These are phyloP conservation scores for Intellagama lesueurii DNA, from an alignment of 2,797 vertebrate genomes.

Conservation along the genomic window DNA sequence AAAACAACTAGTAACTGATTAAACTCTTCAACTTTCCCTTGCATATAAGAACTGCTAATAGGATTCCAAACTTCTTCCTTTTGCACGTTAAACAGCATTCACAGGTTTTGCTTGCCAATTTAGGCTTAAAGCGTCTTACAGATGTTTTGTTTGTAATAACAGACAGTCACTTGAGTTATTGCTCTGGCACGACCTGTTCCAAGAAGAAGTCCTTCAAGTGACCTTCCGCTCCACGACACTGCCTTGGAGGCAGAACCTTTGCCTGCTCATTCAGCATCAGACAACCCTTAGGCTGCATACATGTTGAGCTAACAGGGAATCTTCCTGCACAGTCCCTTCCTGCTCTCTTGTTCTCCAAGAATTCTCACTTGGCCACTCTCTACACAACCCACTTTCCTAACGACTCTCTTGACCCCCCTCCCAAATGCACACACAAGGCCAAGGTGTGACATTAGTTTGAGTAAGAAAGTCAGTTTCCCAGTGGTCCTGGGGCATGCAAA, in stretches of 20 bases:
- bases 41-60: background rate
- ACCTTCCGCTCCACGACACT: background rate
- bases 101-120: background rate
- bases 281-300: background rate
- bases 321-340: background rate
- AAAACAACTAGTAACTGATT: background rate
- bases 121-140: background rate
- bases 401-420: background rate
- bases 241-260: background rate
- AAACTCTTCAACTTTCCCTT: background rate
- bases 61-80: background rate
- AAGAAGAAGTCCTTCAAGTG: background rate
- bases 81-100: background rate
- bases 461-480: background rate
- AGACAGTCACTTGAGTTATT: conserved; percentile 2
- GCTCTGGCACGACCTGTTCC: background rate
- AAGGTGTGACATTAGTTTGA: background rate
- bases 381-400: background rate
- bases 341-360: background rate
- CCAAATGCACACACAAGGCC: background rate
- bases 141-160: background rate
- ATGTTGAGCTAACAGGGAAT: background rate
- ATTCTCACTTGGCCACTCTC: background rate
- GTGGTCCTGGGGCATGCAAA: background rate
- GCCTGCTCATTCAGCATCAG: background rate